These are phyloP conservation scores for Rhagophthalmus giganteus DNA, from an alignment of 2,888 invertebrate genomes.

Conservation along the genomic window DNA sequence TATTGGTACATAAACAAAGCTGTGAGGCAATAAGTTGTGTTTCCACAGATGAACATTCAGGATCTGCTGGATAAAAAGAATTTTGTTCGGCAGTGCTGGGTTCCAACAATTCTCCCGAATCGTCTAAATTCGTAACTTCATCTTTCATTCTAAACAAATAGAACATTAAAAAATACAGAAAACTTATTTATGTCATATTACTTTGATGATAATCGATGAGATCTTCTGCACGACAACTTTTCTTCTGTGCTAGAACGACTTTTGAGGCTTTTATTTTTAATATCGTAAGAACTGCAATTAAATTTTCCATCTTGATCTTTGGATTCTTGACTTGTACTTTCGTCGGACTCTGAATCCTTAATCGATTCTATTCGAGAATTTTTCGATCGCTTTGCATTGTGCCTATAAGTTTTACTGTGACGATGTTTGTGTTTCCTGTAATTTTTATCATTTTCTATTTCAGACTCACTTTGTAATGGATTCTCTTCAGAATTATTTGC, in stretches of 20 bases:
- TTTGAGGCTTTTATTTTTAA: constrained; percentile 23
- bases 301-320: constrained; percentile 17
- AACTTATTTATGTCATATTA: constrained; percentile 9
- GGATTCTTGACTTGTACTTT: constrained; percentile 28
- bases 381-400: constrained; percentile 37
- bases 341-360: constrained; percentile 40
- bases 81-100: constrained; percentile 39
- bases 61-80: constrained; percentile 39
- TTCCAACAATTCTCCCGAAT: constrained; percentile 31
- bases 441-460: constrained; percentile 21
- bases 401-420: constrained; percentile 36
- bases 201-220: constrained; percentile 42
- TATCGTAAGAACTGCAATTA: constrained; percentile 14
- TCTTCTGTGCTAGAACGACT: constrained; percentile 26
- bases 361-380: constrained; percentile 32
- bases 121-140: constrained; percentile 31
- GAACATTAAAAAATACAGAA: not conserved
- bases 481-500: constrained; percentile 29
- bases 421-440: constrained; percentile 34
- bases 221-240: constrained; percentile 39
- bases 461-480: constrained; percentile 17
- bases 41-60: constrained; percentile 39
- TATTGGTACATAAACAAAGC: constrained; percentile 47
- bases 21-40: constrained; percentile 41
- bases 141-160: constrained; percentile 26